Conservation (phyloP, 1,140 invertebrate genomes). For the Cotesia typhae region DNA sequence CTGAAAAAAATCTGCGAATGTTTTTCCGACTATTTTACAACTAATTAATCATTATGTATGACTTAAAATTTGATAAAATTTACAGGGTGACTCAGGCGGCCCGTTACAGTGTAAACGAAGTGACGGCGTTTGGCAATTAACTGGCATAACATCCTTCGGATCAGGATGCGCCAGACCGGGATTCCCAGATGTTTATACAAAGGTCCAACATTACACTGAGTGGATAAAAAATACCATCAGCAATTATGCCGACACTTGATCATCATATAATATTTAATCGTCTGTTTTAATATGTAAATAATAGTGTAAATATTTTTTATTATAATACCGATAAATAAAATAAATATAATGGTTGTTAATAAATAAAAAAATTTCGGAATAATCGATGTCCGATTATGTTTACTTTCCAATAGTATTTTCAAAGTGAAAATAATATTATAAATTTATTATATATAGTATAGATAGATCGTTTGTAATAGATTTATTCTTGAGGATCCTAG, state of each 20-base stretch:
- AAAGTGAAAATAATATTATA: conserved; percentile 7
- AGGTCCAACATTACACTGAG: conserved; percentile 82
- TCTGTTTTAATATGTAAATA: background rate
- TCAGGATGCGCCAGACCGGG: conserved; percentile 87
- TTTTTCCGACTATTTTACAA: background rate
- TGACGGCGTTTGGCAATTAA: conserved; percentile 86
- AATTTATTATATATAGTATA: background rate
- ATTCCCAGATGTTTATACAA: conserved; percentile 87
- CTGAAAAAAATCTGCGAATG: too few species aligned
- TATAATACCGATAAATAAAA: background rate
- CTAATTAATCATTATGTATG: too few species aligned
- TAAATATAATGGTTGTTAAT: background rate
- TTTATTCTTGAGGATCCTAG: conserved; percentile 1
- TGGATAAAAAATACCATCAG: conserved; percentile 75
- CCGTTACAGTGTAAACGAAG: conserved; percentile 78
- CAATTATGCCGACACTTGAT: conserved; percentile 44
- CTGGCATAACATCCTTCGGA: conserved; percentile 89
- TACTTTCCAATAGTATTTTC: conserved; percentile 22
- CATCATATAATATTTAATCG: conserved; percentile 31
- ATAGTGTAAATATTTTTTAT: background rate
- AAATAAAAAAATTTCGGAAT: background rate
- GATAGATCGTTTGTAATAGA: background rate
- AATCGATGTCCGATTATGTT: conserved; percentile 12
- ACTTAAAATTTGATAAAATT: conserved; percentile 37
- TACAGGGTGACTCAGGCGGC: conserved; percentile 85